These are phyloP conservation scores for Uria lomvia DNA, from an alignment of 2,113 vertebrate species.

Conservation along the genomic window DNA sequence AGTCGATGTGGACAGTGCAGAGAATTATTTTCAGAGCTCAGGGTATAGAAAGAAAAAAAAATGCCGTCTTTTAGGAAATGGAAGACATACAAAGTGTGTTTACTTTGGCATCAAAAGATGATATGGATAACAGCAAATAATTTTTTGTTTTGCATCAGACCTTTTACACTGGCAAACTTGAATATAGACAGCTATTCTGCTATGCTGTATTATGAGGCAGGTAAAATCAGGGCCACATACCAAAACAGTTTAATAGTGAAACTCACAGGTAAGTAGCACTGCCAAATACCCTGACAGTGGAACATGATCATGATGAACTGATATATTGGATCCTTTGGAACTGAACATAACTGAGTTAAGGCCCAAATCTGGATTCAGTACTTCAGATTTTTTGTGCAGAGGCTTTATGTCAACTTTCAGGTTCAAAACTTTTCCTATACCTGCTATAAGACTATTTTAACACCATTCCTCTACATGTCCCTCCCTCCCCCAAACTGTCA, in stretches of 20 bases:
- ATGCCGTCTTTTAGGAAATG: background rate
- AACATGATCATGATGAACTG: background rate
- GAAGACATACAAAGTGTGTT: background rate
- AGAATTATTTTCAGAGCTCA: background rate
- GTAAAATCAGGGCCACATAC: background rate
- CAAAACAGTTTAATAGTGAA: background rate
- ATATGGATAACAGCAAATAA: background rate
- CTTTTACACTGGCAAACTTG: background rate
- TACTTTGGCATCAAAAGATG: background rate
- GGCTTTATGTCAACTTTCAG: background rate
- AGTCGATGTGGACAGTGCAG: fast-evolving
- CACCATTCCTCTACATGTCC: background rate
- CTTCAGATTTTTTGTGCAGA: background rate
- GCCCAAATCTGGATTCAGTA: background rate
- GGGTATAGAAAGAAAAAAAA: background rate
- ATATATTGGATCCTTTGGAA: background rate
- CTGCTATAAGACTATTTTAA: background rate
- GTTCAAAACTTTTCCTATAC: background rate
- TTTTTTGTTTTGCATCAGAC: background rate
- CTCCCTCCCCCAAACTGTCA: no score
- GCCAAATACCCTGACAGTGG: background rate
- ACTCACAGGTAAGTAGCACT: background rate
- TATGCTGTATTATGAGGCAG: background rate
- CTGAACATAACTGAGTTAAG: background rate
- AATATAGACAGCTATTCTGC: background rate